Evolutionary conservation across 1,140 invertebrate species (phyloP), one percentile per base, ranked within the genome.

Genomic region (Eupristina koningsbergeri): DNA sequence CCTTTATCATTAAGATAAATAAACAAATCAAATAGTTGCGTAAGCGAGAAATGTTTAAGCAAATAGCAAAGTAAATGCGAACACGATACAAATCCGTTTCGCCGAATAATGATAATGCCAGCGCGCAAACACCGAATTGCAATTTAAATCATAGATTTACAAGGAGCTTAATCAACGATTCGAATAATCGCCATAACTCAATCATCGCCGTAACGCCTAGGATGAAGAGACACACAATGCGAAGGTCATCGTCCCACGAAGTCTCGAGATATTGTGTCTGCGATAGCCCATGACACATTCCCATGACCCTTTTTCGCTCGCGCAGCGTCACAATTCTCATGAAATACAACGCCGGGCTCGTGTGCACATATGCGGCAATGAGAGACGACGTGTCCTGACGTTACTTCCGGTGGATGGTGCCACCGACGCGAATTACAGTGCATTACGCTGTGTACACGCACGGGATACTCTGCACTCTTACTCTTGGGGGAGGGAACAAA

Each of bases 261-360:
- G 87, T 90, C 86, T 88, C 89, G 89, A 89, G 88, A 87, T 87
- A 89, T 87, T 90, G 87, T 86, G 83, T 83, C 83, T 80, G 85
- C 19, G 53, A 77, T 88, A 89, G 89, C 89, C 90, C 89, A 88
- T 91, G 90, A 90, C 90, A 91, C 87, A 89, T 91, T 92, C 90
- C 90, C 90, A 91, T 91, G 91, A 91, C 90, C 91, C 90, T 91
- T 91, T 92, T 91, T 90, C 90, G 87, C 63, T 90, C 90, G 87
- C 63, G 29, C 88, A 89, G 86, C 90, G 90, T 91, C 89, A 91
- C 90, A 91, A 88, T 91, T 92, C 91, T 91, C 90, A 91, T 91
- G 90, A 91, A 91, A 91, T 89, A 89, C 87, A 89, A 90, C 88
- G 90, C 89, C 87, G 88, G 87, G 88, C 87, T 86, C 88, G 87